Conservation (phyloP, 2,888 invertebrate genomes). For the Kuschelorhynchus macadamiae region DNA sequence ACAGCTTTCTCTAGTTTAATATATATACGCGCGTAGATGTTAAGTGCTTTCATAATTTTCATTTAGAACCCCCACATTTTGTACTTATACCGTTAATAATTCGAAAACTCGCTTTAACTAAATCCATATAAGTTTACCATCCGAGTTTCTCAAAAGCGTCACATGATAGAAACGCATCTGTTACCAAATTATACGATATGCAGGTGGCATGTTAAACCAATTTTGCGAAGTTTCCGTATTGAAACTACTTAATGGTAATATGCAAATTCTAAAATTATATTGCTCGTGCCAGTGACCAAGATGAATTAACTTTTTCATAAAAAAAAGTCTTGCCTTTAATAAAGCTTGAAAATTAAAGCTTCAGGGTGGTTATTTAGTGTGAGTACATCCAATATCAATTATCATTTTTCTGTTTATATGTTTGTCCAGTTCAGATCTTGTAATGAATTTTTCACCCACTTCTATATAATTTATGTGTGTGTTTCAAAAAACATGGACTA, state of each 20-base stretch:
- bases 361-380: too few relatives aligned
- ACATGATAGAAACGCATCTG: conserved; percentile 15
- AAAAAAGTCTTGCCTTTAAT: too few relatives aligned
- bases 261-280: neutral
- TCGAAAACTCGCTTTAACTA: conserved; percentile 1
- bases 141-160: neutral
- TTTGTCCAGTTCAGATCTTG: too few relatives aligned
- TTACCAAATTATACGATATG: conserved; percentile 12
- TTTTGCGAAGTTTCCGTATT: conserved; percentile 12
- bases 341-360: too few relatives aligned
- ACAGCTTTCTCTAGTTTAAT: neutral
- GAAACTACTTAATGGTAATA: neutral
- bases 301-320: too few relatives aligned
- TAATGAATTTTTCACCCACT: too few relatives aligned
- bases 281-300: neutral
- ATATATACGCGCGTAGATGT: conserved; percentile 8
- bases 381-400: too few relatives aligned
- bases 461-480: too few relatives aligned
- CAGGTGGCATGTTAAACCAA: neutral
- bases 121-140: conserved; percentile 4
- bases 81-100: conserved; percentile 25
- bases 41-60: conserved; percentile 32
- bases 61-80: conserved; percentile 25
- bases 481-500: too few relatives aligned
- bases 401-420: too few relatives aligned